phyloP scores from a whole-genome alignment of 2,888 invertebrate species.

The Tetranychus piercei region DNA sequence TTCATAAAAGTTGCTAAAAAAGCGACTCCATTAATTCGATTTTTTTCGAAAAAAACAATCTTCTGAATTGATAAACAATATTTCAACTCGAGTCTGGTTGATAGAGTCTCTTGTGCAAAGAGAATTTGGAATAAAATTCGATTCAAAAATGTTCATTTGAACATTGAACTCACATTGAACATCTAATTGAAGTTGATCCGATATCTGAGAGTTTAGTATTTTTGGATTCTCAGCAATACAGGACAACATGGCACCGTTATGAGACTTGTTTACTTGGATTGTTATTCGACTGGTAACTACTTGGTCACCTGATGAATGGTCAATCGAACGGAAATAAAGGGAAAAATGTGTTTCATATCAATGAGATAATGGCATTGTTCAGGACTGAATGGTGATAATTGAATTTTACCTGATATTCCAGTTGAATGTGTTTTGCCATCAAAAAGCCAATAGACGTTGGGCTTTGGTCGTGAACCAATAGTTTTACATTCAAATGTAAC shows the following conservation, averaged over 20 bases:
- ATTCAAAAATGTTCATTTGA: not conserved
- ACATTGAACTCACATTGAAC: slow-evolving; percentile 5
- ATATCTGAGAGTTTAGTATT: slow-evolving; percentile 14
- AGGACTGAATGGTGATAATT: too few species aligned
- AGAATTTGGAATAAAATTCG: not conserved
- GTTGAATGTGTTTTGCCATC: slow-evolving; percentile 17
- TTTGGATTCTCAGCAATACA: slow-evolving; percentile 21
- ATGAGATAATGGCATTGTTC: too few species aligned
- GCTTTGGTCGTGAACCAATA: slow-evolving; percentile 63
- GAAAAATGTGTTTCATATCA: not conserved
- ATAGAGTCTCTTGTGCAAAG: not conserved
- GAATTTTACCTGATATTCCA: not conserved
- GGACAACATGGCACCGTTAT: slow-evolving; percentile 16
- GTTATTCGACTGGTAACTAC: slow-evolving; percentile 20
- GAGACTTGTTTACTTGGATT: slow-evolving; percentile 14
- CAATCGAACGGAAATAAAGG: not conserved
- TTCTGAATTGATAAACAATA: not conserved
- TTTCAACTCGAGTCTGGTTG: too few species aligned
- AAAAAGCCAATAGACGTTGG: slow-evolving; percentile 41
- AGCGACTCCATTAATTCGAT: too few species aligned
- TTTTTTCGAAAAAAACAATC: not conserved
- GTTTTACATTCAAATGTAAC: slow-evolving; percentile 65
- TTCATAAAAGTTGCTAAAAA: too few species aligned
- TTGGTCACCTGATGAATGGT: slow-evolving; percentile 17
- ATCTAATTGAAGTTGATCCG: slow-evolving; percentile 18